Evolutionary conservation across 2,797 vertebrate genomes (phyloP), one percentile per base, ranked within the genome.

Genomic region (Aplochiton taeniatus): DNA sequence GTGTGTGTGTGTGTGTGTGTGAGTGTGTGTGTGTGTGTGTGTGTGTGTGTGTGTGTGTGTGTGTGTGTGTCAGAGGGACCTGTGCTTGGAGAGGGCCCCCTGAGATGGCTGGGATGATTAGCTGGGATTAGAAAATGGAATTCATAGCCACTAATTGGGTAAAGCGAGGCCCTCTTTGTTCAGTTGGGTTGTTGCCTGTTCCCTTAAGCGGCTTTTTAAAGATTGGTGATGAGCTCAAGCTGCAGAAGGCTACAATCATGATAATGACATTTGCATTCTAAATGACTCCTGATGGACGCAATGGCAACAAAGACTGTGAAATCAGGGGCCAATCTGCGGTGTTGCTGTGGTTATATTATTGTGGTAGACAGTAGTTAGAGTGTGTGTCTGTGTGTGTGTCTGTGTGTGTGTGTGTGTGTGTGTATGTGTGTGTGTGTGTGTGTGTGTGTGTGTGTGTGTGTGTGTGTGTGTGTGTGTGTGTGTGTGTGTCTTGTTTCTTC

Each of bases 31-130:
- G 79, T 85, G 56, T 76, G 83, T 70, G 81, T 82, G 84, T 78
- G 84, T 77, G 83, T 87, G 88, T 72, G 85, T 87, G 45, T 86
- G 75, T 84, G 86, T 82, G 77, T 83, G 78, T 62, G 72, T 72
- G 43, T n/a, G 63, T 78, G 78, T 68, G 0, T 73, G 49, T 65
- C 60, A 62, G 75, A 73, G 76, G 75, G 65, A 75, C 54, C 41
- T 70, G 65, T 87, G 83, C 83, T 85, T 91, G 92, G 90, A 94
- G 85, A 85, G 89, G n/a, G n/a, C n/a, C n/a, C 85, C 83, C 20
- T 9, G 41, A 73, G 70, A 73, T 31, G 31, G 65, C 69, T 45
- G 53, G 42, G 63, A 51, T 62, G 53, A 53, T 64, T 55, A 57
- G 51, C 63, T 10, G 1, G 14, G 50, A 49, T 67, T 58, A 63